These are phyloP conservation scores for Pterostichus niger DNA, from an alignment of 2,888 invertebrate species.

Conservation along the genomic window DNA sequence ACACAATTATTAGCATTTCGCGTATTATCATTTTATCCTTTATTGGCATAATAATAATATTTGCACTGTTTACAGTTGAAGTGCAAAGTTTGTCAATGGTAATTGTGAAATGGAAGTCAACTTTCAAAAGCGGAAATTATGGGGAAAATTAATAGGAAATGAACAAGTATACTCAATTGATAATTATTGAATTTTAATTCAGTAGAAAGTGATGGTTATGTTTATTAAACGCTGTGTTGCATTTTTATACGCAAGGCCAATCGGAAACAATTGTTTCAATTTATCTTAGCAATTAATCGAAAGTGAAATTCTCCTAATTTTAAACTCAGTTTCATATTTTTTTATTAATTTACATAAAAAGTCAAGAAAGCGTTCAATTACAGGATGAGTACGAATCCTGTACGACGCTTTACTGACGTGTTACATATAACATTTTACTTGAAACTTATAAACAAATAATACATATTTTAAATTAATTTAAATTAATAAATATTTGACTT, in stretches of 20 bases:
- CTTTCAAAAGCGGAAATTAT: constrained; percentile 25
- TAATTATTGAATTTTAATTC: constrained; percentile 27
- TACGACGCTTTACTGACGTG: no score
- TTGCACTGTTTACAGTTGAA: neutral
- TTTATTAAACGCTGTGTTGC: constrained; percentile 21
- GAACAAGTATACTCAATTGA: neutral
- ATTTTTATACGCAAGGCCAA: constrained; percentile 15
- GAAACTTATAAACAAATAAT: no score
- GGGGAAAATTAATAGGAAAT: constrained; percentile 32
- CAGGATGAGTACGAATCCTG: no score
- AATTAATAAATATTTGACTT: no score
- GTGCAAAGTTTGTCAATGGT: neutral
- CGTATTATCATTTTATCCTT: constrained; percentile 3
- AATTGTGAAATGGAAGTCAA: constrained; percentile 3
- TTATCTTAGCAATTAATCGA: no score
- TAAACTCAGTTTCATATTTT: no score
- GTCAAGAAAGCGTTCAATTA: no score
- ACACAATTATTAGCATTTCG: neutral
- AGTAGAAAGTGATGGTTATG: constrained; percentile 29
- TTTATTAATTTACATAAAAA: no score
- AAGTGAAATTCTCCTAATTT: no score
- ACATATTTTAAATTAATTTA: no score
- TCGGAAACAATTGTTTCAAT: neutral
- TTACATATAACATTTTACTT: no score
- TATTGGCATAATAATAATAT: constrained; percentile 24